A percentile compares a stretch with the other conserved stretches of the same genome.
These are phyloP conservation scores for Troides helena DNA, from an alignment of 2,888 invertebrate genomes.

Conservation along the genomic window DNA sequence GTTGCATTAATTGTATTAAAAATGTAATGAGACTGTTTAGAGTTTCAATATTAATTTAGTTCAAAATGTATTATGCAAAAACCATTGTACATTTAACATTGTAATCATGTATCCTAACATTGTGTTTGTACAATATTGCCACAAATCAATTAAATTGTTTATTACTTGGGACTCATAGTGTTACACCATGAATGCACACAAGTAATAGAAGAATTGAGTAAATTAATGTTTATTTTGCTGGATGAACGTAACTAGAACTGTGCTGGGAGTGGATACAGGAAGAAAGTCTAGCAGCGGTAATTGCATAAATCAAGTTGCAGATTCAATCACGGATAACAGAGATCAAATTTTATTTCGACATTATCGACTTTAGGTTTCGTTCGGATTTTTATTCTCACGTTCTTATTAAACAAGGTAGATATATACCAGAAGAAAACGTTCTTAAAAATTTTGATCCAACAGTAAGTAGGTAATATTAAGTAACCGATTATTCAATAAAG, in stretches of 20 bases:
- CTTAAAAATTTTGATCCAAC: conserved; percentile 10
- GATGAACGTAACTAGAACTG: neutral
- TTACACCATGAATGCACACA: no score
- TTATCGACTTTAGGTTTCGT: neutral
- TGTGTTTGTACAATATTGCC: no score
- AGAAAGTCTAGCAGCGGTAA: neutral
- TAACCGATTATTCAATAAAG: conserved; percentile 23
- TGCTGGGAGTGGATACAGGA: conserved; percentile 2
- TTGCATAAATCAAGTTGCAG: neutral
- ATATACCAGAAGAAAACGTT: conserved; percentile 8
- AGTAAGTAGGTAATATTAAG: conserved; percentile 7
- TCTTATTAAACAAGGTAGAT: conserved; percentile 11
- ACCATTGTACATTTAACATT: no score
- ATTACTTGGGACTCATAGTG: no score
- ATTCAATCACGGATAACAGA: neutral
- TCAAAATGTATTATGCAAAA: no score
- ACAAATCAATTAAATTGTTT: no score
- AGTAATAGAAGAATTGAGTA: neutral
- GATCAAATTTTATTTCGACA: neutral
- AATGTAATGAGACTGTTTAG: neutral
- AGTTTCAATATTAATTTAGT: no score
- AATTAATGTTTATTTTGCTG: conserved; percentile 13
- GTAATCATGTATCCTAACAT: no score
- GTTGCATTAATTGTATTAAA: conserved; percentile 15
- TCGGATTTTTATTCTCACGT: conserved; percentile 11